Evolutionary conservation across 2,113 vertebrate genomes (phyloP), one percentile per base, ranked within the genome.

Genomic region (Rhea pennata): DNA sequence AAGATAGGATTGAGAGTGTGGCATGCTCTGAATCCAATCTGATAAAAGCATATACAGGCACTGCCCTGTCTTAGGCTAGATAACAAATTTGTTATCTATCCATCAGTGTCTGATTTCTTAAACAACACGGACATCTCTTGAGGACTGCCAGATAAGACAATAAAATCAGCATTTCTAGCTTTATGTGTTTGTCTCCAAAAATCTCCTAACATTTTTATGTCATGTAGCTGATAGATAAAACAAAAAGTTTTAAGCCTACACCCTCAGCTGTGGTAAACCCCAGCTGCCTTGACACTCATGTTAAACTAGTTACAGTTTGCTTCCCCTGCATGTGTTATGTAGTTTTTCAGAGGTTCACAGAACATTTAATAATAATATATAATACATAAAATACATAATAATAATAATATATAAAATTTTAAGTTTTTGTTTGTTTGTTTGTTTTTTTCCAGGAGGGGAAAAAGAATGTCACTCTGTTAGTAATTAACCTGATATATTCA

Each of bases 61-160:
- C 21, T 67, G 15, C 33, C 5, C 2, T 3, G 17, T 15, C 12
- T 40, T 5, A 5, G 1, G 1, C 71, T 24, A 58, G 11, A 64
- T 19, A 13, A 66, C 6, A 79, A 42, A 16, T 12, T 46, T 87
- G 12, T 6, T 1, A 4, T 69, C 53, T 82, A 26, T 70, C 21
- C 4, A 23, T 22, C 10, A 65, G 5, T 48, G 31, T 48, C 4
- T 42, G 17, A 44, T 58, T 2, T 39, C 16, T 65, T 79, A 42
- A 36, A 44, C 0, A 36, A 10, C 26, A 20, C 8, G 6, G 0
- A 1, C 20, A 39, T 46, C 22, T 46, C 27, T 46, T 53, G 22
- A 75, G 24, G 27, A 31, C 12, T 90, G 5, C 8, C 27, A 51
- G 19, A 74, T 50, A 8, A 59, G 5, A 67, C 33, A 12, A 76